phyloP scores from a whole-genome alignment of 2,797 vertebrate species.

The Lagorchestes hirsutus region DNA sequence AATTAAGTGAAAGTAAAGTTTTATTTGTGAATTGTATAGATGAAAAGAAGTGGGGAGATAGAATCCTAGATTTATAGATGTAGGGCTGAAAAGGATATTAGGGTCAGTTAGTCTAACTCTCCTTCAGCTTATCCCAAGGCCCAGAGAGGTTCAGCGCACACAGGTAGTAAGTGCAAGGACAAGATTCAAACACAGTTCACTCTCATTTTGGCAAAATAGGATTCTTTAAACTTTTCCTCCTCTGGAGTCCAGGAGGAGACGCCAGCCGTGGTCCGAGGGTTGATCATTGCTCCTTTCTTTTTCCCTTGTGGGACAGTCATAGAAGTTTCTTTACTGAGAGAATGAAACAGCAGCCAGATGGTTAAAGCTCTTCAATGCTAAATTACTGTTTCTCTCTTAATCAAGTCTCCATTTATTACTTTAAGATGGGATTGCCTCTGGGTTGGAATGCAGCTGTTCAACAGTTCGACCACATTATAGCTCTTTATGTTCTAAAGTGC shows the following conservation, averaged over 20 bases:
- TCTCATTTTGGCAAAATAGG: neutral
- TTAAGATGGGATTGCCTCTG: conserved; percentile 1
- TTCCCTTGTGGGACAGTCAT: conserved; percentile 18
- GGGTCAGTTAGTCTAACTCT: neutral
- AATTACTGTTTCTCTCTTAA: conserved; percentile 45
- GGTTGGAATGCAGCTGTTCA: conserved; percentile 1
- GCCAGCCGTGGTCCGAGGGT: neutral
- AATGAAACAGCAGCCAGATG: neutral
- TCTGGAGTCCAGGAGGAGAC: neutral
- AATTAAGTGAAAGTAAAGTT: neutral
- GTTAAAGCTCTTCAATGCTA: neutral
- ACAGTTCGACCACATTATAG: neutral
- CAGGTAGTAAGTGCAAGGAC: neutral
- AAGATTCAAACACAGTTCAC: neutral
- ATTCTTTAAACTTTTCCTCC: neutral
- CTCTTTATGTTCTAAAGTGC: neutral
- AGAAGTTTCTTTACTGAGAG: conserved; percentile 20
- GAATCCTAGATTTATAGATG: neutral
- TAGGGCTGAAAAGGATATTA: neutral
- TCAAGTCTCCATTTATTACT: conserved; percentile 4
- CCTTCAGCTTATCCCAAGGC: neutral
- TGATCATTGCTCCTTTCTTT: conserved; percentile 10
- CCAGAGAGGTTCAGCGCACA: neutral
- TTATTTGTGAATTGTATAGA: neutral
- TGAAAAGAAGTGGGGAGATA: neutral